These are phyloP conservation scores for Actinostola sp. DNA, from an alignment of 92 coral and sea anemone genomes.

Conservation along the genomic window DNA sequence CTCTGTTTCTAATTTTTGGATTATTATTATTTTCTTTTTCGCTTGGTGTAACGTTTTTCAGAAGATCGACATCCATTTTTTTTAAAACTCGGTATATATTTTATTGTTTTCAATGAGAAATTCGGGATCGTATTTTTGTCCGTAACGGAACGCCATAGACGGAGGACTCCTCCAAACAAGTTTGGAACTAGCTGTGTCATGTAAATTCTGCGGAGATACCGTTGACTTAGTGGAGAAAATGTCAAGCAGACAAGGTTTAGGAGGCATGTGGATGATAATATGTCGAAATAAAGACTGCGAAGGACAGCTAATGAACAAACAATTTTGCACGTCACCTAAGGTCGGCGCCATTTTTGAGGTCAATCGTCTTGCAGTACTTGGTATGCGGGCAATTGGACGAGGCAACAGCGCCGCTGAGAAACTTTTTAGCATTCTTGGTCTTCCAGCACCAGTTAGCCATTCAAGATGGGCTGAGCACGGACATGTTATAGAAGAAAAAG, in stretches of 20 bases:
- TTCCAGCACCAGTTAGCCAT: background rate
- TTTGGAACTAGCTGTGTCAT: background rate
- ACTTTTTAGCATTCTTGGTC: background rate
- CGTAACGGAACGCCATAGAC: too few species aligned
- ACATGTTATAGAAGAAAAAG: conserved; percentile 10
- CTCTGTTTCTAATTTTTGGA: too few species aligned
- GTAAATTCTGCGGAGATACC: background rate
- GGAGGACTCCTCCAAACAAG: too few species aligned
- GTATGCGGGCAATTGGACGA: conserved; percentile 1
- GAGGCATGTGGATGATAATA: background rate
- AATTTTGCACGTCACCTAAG: background rate
- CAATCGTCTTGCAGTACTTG: background rate
- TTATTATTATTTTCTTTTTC: too few species aligned
- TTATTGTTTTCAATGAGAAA: too few species aligned
- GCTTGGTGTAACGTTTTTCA: too few species aligned
- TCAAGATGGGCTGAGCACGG: conserved; percentile 8
- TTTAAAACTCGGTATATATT: too few species aligned
- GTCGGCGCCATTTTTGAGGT: background rate
- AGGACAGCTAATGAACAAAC: background rate
- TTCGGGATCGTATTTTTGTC: too few species aligned
- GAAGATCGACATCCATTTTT: too few species aligned
- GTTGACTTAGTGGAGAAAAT: background rate
- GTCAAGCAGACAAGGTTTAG: background rate
- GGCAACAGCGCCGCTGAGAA: conserved; percentile 17
- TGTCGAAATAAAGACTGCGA: background rate